Evolutionary conservation across 1,140 invertebrate genomes (phyloP).

Genomic region (Papilio polyxenes): DNA sequence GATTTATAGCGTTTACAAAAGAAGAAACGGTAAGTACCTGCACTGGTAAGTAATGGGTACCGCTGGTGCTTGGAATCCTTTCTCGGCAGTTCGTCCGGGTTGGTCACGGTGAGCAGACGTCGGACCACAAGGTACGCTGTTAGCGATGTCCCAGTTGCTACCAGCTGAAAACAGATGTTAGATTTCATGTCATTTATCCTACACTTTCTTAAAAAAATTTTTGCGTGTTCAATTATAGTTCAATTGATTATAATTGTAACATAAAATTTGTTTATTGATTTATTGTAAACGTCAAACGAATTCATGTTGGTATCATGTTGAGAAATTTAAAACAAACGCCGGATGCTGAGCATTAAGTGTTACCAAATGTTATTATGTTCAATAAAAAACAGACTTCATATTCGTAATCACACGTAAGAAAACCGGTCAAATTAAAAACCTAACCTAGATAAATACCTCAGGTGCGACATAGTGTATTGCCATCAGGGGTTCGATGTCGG

Average conservation of each 20-base stretch:
- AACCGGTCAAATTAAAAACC: neutral
- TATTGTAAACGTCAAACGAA: neutral
- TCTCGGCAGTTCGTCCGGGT: constrained; percentile 45
- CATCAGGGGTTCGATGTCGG: constrained; percentile 76
- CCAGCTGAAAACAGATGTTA: constrained; percentile 51
- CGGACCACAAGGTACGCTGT: constrained; percentile 71
- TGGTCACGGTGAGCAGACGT: constrained; percentile 51
- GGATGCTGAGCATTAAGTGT: neutral
- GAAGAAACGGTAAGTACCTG: constrained; percentile 43
- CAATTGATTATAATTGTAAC: neutral
- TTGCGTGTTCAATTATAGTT: too few relatives aligned
- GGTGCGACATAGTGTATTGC: constrained; percentile 84
- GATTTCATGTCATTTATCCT: neutral
- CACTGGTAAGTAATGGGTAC: constrained; percentile 65
- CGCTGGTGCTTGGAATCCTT: constrained; percentile 67
- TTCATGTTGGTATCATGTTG: neutral
- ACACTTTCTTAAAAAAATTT: neutral
- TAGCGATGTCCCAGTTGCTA: constrained; percentile 69
- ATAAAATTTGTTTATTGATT: neutral
- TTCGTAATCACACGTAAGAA: neutral
- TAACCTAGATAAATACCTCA: constrained; percentile 81
- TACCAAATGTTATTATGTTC: neutral
- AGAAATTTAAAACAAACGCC: neutral
- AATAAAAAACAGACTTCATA: neutral
- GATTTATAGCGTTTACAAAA: too few relatives aligned